phyloP scores from a whole-genome alignment of 2,888 invertebrate genomes.

The Thymelicus lineola region DNA sequence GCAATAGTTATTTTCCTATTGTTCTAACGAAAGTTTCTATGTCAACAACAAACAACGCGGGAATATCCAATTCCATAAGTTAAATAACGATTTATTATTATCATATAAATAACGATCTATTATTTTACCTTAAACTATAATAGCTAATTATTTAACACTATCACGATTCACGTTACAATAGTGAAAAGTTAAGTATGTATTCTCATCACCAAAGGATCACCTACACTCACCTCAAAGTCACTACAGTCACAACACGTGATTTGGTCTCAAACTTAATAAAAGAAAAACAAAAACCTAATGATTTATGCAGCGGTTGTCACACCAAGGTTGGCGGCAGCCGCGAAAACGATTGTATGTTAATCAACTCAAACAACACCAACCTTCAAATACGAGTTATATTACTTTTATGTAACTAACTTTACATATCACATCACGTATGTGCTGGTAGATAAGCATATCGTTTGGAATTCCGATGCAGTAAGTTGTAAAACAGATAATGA shows the following conservation, averaged over 20 bases:
- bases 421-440: conserved; percentile 18
- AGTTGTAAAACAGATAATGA: conserved; percentile 29
- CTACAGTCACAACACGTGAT: conserved; percentile 7
- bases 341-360: conserved; percentile 38
- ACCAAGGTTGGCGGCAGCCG: conserved; percentile 32
- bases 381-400: conserved; percentile 32
- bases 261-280: conserved; percentile 12
- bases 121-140: neutral
- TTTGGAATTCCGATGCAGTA: conserved; percentile 29
- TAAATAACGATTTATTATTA: no score
- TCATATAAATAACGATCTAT: no score
- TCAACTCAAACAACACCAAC: conserved; percentile 23
- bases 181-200: neutral
- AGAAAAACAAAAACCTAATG: conserved; percentile 19
- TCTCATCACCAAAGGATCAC: neutral
- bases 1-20: no score
- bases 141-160: neutral
- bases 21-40: no score
- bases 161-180: no score
- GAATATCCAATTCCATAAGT: no score
- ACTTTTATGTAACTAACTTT: conserved; percentile 33
- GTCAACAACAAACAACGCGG: no score
- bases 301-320: conserved; percentile 30
- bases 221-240: conserved; percentile 4
- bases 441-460: conserved; percentile 16